Conservation (phyloP, 2,888 invertebrate genomes). For the Notodonta ziczac region DNA sequence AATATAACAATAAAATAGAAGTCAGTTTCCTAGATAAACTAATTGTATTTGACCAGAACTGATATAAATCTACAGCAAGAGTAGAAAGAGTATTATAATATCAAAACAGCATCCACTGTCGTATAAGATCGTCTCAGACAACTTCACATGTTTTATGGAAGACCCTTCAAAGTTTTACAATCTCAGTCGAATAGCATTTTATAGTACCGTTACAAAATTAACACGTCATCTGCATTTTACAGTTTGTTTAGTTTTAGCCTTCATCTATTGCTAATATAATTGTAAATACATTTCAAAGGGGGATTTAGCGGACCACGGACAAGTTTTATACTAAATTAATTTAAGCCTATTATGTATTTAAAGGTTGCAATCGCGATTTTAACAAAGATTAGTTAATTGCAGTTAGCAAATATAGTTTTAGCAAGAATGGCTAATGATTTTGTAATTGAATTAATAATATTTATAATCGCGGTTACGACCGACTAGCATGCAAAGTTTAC, state of each 20-base stretch:
- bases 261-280: conserved; percentile 41
- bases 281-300: conserved; percentile 56
- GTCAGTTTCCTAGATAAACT: too few relatives aligned
- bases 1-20: too few relatives aligned
- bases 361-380: conserved; percentile 15
- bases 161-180: conserved; percentile 14
- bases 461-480: background rate
- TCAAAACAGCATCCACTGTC: too few relatives aligned
- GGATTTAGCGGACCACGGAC: conserved; percentile 66
- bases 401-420: background rate
- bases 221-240: conserved; percentile 14
- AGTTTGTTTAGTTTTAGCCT: conserved; percentile 10
- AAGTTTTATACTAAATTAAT: conserved; percentile 51
- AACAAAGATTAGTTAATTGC: background rate
- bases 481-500: background rate
- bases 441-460: background rate
- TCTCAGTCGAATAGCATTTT: conserved; percentile 30
- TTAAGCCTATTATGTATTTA: conserved; percentile 28
- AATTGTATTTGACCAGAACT: too few relatives aligned
- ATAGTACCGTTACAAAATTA: conserved; percentile 9
- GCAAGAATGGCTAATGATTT: background rate
- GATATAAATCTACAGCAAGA: too few relatives aligned
- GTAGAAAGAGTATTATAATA: too few relatives aligned
- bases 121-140: too few relatives aligned
- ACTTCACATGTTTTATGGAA: conserved; percentile 16